A percentile compares a stretch with the other conserved stretches of the same genome.
phyloP scores from a whole-genome alignment of 2,113 vertebrate species.

The Turnix velox region DNA sequence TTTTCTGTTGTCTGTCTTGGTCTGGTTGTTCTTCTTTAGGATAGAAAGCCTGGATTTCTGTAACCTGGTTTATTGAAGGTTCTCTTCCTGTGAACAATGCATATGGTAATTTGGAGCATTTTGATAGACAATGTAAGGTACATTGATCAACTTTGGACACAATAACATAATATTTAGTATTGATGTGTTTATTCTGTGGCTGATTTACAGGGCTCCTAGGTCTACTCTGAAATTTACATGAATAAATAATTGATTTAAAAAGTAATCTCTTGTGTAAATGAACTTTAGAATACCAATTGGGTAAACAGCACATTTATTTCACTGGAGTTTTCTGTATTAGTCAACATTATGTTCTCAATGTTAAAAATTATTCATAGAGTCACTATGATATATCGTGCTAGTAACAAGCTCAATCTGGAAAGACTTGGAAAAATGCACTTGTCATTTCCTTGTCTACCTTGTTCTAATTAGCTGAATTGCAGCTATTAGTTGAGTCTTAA shows the following conservation, averaged over 20 bases:
- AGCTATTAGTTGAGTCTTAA: constrained; percentile 49
- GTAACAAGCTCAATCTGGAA: constrained; percentile 57
- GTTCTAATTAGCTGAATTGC: constrained; percentile 62
- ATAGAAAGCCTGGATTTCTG: background rate
- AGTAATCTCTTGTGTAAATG: constrained; percentile 12
- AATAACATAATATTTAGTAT: constrained; percentile 12
- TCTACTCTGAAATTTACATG: constrained; percentile 25
- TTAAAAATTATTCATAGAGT: constrained; percentile 61
- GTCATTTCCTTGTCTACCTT: constrained; percentile 47
- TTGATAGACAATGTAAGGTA: background rate
- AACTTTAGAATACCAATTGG: constrained; percentile 37
- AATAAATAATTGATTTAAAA: constrained; percentile 58
- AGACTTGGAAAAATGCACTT: constrained; percentile 48
- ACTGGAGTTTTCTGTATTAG: constrained; percentile 41
- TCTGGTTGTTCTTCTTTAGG: background rate
- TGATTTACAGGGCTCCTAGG: constrained; percentile 6
- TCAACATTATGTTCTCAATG: constrained; percentile 51
- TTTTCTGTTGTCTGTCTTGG: background rate
- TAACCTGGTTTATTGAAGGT: background rate
- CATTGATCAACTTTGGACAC: constrained; percentile 9
- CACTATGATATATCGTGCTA: constrained; percentile 56
- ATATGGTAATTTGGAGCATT: background rate
- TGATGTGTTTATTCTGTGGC: background rate
- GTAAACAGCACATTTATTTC: constrained; percentile 37
- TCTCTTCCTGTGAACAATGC: background rate